phyloP scores from a whole-genome alignment of 2,113 vertebrate genomes.

The Clinocottus analis region DNA sequence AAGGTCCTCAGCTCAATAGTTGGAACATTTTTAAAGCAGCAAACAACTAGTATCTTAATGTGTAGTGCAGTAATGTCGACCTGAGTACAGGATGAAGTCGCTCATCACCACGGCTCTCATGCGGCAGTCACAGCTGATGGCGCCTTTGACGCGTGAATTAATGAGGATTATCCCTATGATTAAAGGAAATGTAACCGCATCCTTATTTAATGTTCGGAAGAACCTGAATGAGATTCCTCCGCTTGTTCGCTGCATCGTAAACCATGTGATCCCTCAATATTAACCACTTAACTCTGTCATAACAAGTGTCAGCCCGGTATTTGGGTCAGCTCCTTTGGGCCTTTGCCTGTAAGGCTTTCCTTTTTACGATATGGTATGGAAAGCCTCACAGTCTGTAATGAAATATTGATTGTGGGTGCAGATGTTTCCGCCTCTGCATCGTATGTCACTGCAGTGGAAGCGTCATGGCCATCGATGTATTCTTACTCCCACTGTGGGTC shows the following conservation, averaged over 20 bases:
- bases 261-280: conserved; percentile 23
- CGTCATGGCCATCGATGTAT: conserved; percentile 1
- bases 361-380: conserved; percentile 12
- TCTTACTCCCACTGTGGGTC: neutral
- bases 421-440: conserved; percentile 54
- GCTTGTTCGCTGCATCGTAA: conserved; percentile 8
- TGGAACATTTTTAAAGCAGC: too few relatives aligned
- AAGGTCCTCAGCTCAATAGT: too few relatives aligned
- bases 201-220: conserved; percentile 3
- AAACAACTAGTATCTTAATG: too few relatives aligned
- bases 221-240: conserved; percentile 39
- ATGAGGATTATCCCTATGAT: too few relatives aligned
- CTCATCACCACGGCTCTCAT: too few relatives aligned
- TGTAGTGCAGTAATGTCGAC: too few relatives aligned
- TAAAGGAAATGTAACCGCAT: conserved; percentile 19
- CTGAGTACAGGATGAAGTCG: too few relatives aligned
- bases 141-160: too few relatives aligned
- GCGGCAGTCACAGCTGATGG: too few relatives aligned
- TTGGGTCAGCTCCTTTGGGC: conserved; percentile 54
- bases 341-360: conserved; percentile 26
- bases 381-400: conserved; percentile 50
- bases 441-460: conserved; percentile 28
- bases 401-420: conserved; percentile 72
- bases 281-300: conserved; percentile 29
- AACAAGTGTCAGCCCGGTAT: conserved; percentile 29